These are phyloP conservation scores for Sinocyclocheilus anshuiensis DNA, from an alignment of 2,113 vertebrate species.

Conservation along the genomic window DNA sequence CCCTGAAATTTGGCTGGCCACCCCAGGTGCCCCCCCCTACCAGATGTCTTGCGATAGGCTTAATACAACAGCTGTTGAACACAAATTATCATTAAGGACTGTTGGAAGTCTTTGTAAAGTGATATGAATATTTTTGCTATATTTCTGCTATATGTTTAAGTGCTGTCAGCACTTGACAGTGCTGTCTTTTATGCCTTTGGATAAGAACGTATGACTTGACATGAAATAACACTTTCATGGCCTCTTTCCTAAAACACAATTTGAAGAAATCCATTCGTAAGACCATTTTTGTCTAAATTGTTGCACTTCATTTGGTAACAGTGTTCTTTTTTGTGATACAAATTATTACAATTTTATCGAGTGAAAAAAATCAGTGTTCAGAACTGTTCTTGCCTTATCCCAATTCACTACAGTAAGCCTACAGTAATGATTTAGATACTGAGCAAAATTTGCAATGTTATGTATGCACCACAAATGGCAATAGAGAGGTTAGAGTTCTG, in stretches of 20 bases:
- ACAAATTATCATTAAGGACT: not conserved
- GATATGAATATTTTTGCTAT: not conserved
- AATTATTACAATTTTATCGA: not conserved
- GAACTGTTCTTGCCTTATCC: not conserved
- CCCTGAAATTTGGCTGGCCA: too few relatives aligned
- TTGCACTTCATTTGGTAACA: not conserved
- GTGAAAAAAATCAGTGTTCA: not conserved
- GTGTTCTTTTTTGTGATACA: too few relatives aligned
- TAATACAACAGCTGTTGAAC: constrained; percentile 51
- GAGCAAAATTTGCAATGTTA: not conserved
- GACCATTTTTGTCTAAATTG: not conserved
- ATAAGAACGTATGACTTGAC: constrained; percentile 12
- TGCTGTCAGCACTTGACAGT: not conserved
- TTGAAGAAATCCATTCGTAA: not conserved
- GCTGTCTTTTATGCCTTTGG: not conserved
- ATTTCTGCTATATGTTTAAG: not conserved
- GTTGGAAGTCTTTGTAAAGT: not conserved
- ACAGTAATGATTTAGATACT: not conserved
- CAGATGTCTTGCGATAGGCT: too few relatives aligned
- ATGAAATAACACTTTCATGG: not conserved
- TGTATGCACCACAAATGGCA: not conserved
- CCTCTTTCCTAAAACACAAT: not conserved
- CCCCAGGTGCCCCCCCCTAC: too few relatives aligned
- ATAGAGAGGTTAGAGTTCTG: not conserved
- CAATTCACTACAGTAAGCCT: not conserved